Percentiles rank a stretch among this genome's conserved stretches.
phyloP scores from a whole-genome alignment of 2,888 invertebrate genomes.

The Pachymerium ferrugineum region DNA sequence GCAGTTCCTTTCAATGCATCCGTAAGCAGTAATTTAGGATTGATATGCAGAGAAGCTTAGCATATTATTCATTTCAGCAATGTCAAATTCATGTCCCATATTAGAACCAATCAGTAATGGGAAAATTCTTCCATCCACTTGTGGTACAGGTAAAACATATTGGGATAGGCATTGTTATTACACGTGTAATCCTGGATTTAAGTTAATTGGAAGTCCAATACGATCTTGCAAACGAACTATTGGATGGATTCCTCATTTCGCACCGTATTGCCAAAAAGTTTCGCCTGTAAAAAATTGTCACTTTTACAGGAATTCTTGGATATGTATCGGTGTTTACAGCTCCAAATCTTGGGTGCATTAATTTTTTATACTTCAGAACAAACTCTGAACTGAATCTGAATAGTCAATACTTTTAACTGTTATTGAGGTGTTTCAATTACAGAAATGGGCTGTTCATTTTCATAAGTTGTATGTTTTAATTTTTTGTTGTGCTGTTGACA shows the following conservation, averaged over 20 bases:
- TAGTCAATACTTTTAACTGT: too few relatives aligned
- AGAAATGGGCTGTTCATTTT: too few relatives aligned
- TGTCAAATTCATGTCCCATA: constrained; percentile 51
- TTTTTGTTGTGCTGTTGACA: too few relatives aligned
- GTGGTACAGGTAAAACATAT: constrained; percentile 50
- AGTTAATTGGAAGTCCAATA: constrained; percentile 44
- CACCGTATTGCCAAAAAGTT: constrained; percentile 39
- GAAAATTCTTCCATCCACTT: constrained; percentile 53
- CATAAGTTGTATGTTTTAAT: too few relatives aligned
- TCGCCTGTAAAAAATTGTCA: constrained; percentile 16
- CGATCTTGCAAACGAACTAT: constrained; percentile 45
- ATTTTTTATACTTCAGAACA: too few relatives aligned
- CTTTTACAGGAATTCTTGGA: not conserved
- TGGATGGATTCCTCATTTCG: constrained; percentile 46
- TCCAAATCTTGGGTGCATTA: not conserved
- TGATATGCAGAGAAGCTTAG: not conserved
- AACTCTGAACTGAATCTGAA: too few relatives aligned
- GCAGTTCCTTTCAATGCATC: constrained; percentile 12
- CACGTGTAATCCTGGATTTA: constrained; percentile 52
- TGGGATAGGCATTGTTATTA: constrained; percentile 49
- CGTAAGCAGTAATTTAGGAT: constrained; percentile 23
- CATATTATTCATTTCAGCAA: not conserved
- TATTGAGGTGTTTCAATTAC: too few relatives aligned
- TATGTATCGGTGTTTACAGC: constrained; percentile 1
- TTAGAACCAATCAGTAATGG: constrained; percentile 52